These are phyloP conservation scores for Rhamphomyia laevipes DNA, from an alignment of 2,888 invertebrate genomes.

Conservation along the genomic window DNA sequence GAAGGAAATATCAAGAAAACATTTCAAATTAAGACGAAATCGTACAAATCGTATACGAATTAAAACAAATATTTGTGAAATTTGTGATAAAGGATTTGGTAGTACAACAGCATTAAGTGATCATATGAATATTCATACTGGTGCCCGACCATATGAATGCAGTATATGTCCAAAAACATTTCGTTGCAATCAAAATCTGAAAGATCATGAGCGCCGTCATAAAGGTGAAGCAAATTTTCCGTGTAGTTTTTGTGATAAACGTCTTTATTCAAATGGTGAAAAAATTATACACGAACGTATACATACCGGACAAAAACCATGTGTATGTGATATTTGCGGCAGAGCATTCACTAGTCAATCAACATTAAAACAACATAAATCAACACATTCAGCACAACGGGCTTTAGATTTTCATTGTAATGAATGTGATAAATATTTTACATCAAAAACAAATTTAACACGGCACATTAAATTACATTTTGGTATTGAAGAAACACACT, in stretches of 20 bases:
- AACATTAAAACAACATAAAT: neutral
- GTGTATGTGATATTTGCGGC: neutral
- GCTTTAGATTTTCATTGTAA: neutral
- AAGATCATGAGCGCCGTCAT: neutral
- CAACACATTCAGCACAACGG: neutral
- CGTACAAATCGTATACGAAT: no score
- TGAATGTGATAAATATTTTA: neutral
- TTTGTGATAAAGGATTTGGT: neutral
- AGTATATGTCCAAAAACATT: neutral
- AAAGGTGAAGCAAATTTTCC: constrained; percentile 1
- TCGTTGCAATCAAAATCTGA: neutral
- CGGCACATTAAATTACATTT: neutral
- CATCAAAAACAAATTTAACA: neutral
- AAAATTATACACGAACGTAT: constrained; percentile 1
- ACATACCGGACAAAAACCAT: neutral
- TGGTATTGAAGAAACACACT: constrained; percentile 1
- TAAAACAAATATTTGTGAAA: neutral
- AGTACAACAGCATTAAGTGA: neutral
- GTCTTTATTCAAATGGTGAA: neutral
- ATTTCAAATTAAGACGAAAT: no score
- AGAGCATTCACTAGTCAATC: neutral
- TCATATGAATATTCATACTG: neutral
- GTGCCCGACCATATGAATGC: neutral
- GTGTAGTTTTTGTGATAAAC: neutral
- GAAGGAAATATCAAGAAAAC: no score